A percentile compares a stretch with the other conserved stretches of the same genome.
Evolutionary conservation across 2,797 vertebrate genomes (phyloP).

Genomic region (Anguilla obscura): DNA sequence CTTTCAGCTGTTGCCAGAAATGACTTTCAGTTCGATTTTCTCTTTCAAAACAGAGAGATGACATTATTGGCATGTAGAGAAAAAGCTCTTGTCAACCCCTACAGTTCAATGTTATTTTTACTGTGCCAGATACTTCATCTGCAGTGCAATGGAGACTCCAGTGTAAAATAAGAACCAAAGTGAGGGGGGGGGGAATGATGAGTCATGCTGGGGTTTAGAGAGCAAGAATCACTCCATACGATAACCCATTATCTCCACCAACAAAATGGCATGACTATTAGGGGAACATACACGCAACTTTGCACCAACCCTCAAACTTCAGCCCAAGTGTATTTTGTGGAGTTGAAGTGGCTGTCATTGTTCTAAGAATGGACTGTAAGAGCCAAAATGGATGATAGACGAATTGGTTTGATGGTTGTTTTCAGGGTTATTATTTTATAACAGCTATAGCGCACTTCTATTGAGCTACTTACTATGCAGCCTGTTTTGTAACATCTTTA

Average conservation of each 20-base stretch:
- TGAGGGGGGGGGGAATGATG: not conserved
- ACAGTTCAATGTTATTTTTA: not conserved
- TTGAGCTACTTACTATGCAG: not conserved
- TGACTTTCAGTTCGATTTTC: not conserved
- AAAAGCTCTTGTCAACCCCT: not conserved
- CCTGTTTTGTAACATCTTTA: not conserved
- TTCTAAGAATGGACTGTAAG: not conserved
- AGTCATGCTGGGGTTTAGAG: not conserved
- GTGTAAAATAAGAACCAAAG: not conserved
- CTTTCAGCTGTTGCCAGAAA: not conserved
- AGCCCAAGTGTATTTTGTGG: not conserved
- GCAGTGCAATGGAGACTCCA: not conserved
- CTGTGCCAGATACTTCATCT: not conserved
- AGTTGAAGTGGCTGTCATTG: not conserved
- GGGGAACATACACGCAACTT: not conserved
- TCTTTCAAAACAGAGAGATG: not conserved
- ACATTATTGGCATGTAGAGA: conserved; percentile 1
- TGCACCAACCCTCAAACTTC: not conserved
- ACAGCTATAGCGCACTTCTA: not conserved
- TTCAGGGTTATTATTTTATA: not conserved
- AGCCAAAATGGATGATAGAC: no score
- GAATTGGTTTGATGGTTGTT: not conserved
- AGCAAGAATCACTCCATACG: not conserved
- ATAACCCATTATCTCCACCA: not conserved
- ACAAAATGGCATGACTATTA: not conserved